Base-by-base conservation (phyloP, 37 sponge, comb jelly and placozoan species). In the Mnemiopsis leidyi region DNA sequence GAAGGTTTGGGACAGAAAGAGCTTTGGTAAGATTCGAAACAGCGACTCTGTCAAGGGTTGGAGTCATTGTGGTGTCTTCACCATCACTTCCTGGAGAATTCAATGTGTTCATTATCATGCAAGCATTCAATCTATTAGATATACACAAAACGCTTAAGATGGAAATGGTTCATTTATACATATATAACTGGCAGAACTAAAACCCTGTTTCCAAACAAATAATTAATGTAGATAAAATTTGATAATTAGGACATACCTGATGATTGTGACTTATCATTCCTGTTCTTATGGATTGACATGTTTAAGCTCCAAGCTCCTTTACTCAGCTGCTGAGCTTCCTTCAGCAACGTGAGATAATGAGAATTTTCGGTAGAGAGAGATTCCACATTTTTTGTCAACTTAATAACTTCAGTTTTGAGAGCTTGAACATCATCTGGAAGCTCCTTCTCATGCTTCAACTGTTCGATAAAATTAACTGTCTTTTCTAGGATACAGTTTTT, bases 41-140 rank as follows among this genome's bases (percentile, higher is more conserved):
- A 20, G 90, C 32, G 13, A 39, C 90, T 40, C 90, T 36, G 48
- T 85, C 90, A n/a, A 85, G 48, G 13, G 90, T 85, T 3, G 90
- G 90, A 85, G 90, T 85, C 90, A 85, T 85, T 85, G 90, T 85
- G 0, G 90, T 85, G 90, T 85, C 90, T 26, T 85, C 90, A 23
- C 90, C 90, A 38, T 85, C 90, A 85, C 90, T 85, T 35, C 90
- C 90, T 85, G 90, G 25, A 9, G 30, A 85, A 71, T n/a, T n/a
- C n/a, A n/a, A n/a, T n/a, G n/a, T n/a, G n/a, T n/a, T n/a, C n/a
- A n/a, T n/a, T n/a, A n/a, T n/a, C n/a, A n/a, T n/a, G n/a, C n/a
- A n/a, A n/a, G n/a, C n/a, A n/a, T n/a, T n/a, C n/a, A n/a, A n/a
- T n/a, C n/a, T n/a, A n/a, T n/a, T n/a, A n/a, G n/a, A n/a, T n/a